Base-by-base conservation (phyloP, 1,140 invertebrate genomes). In the Lordiphosa mommai region DNA sequence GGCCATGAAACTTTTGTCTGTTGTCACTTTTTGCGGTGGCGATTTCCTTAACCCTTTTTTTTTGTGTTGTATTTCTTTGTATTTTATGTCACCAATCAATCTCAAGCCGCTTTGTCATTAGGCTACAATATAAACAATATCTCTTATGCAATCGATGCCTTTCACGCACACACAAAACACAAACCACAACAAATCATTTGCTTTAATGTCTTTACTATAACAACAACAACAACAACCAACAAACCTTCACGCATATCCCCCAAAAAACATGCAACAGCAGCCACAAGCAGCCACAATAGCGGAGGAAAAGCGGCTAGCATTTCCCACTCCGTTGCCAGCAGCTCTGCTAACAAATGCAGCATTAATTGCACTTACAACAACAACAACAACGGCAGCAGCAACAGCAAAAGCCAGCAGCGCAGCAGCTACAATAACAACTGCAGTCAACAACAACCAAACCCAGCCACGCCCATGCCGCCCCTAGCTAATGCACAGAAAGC, bases 381-480 rank as follows among this genome's bases (percentile, higher is more conserved):
- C 51, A 69, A 41, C 48, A 59, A 16, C 41, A 38, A 4, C 69
- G 55, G 3, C 51, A 64, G 7, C 56, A 41, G 8, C 65, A 48
- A 4, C 50, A 68, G 9, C 59, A 43, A 47, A 37, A 61, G 14
- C 48, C 61, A 40, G 47, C 29, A 40, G 27, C 50, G 29, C 44
- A 52, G 50, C 13, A 47, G 60, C 65, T 41, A 46, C 23, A 64
- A 55, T 43, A 64, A 63, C 38, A 65, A 48, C 57, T 27, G 23
- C 23, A 27, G 23, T 27, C 23, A 6, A 23, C 20, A 27, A 23
- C 20, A 23, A 23, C 20, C 46, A 40, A 60, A 27, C 34, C 61
- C 68, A 43, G 44, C 53, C 66, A 76, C 71, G 66, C 72, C 76
- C 72, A 82, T 84, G 76, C 76, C 76, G 61, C 77, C 73, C 40